Evolutionary conservation across 1,140 invertebrate genomes (phyloP).

Genomic region (Aphaenogaster rudis): DNA sequence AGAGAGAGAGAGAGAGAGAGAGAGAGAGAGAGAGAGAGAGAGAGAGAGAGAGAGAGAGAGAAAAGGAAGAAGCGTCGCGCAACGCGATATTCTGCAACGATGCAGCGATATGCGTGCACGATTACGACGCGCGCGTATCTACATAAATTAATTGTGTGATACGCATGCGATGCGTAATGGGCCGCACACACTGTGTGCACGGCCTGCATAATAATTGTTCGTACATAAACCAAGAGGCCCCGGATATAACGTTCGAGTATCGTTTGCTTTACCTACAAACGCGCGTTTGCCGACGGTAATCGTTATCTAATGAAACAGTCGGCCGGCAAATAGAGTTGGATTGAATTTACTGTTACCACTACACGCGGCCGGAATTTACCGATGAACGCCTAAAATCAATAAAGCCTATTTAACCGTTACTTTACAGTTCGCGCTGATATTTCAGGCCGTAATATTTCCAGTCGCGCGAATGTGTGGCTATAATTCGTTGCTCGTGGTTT

Average conservation of each 20-base stretch:
- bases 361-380: constrained; percentile 18
- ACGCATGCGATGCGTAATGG: constrained; percentile 65
- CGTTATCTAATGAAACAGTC: constrained; percentile 67
- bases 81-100: constrained; percentile 15
- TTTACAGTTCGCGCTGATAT: constrained; percentile 26
- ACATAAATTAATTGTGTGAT: constrained; percentile 66
- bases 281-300: constrained; percentile 64
- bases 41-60: background rate
- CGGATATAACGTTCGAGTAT: constrained; percentile 65
- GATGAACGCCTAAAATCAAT: constrained; percentile 38
- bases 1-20: background rate
- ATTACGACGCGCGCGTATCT: constrained; percentile 28
- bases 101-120: constrained; percentile 16
- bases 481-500: background rate
- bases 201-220: constrained; percentile 67
- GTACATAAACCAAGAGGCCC: constrained; percentile 59
- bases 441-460: background rate
- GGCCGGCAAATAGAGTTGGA: constrained; percentile 23
- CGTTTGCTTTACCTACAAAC: constrained; percentile 66
- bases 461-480: background rate
- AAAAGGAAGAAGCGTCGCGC: background rate
- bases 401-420: constrained; percentile 46
- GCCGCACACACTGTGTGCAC: constrained; percentile 46
- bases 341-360: constrained; percentile 60
- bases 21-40: background rate